phyloP scores from a whole-genome alignment of 2,888 invertebrate genomes.

The Stomorhina lunata region DNA sequence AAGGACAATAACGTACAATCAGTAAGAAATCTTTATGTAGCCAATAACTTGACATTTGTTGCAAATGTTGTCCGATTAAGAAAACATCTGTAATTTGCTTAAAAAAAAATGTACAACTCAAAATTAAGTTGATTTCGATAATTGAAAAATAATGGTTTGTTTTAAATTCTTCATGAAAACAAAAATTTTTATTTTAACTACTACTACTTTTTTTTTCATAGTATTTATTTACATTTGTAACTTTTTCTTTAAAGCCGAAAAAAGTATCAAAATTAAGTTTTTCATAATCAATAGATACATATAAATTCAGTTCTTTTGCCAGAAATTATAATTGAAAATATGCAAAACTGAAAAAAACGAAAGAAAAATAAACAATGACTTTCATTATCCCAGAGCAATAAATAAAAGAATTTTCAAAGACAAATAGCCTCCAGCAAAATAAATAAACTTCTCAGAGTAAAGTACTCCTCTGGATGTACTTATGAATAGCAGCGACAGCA shows the following conservation, averaged over 20 bases:
- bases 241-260: too few species aligned
- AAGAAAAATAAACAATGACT: conserved; percentile 2
- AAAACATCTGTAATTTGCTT: conserved; percentile 18
- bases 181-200: too few species aligned
- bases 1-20: not conserved
- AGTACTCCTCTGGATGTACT: too few species aligned
- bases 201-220: too few species aligned
- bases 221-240: too few species aligned
- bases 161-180: too few species aligned
- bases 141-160: not conserved
- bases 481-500: conserved; percentile 4
- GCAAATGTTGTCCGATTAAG: conserved; percentile 67
- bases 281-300: too few species aligned
- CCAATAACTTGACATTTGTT: conserved; percentile 51
- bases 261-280: too few species aligned
- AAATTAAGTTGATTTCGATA: not conserved
- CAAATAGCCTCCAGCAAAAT: conserved; percentile 52
- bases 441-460: conserved; percentile 42
- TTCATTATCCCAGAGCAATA: not conserved
- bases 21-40: not conserved
- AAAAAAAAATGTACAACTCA: conserved; percentile 15
- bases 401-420: conserved; percentile 28
- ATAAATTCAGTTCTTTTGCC: not conserved
- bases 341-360: not conserved
- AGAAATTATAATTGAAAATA: conserved; percentile 23